phyloP scores from a whole-genome alignment of 2,888 invertebrate genomes.

The Drosophila kambysellisi region DNA sequence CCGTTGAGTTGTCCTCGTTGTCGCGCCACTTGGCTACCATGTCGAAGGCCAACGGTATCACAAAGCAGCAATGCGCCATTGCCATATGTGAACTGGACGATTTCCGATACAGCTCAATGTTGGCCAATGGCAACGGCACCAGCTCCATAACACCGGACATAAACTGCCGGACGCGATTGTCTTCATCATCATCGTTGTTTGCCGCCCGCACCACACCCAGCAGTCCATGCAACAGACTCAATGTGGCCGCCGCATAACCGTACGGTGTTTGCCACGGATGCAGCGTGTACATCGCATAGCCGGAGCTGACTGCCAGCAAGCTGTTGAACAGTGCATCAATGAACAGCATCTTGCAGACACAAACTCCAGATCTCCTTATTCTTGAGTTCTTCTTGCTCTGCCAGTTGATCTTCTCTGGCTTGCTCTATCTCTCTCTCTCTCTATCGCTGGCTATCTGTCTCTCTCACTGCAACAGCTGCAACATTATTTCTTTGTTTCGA shows the following conservation, averaged over 20 bases:
- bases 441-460: not conserved
- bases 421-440: not conserved
- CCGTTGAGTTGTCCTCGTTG: slow-evolving; percentile 60
- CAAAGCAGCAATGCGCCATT: slow-evolving; percentile 71
- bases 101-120: slow-evolving; percentile 73
- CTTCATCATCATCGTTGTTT: slow-evolving; percentile 50
- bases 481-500: not conserved
- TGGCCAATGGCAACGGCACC: slow-evolving; percentile 71
- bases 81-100: slow-evolving; percentile 69
- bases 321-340: slow-evolving; percentile 72
- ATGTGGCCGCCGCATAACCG: slow-evolving; percentile 69
- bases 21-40: slow-evolving; percentile 55
- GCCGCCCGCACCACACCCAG: slow-evolving; percentile 66
- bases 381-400: not conserved
- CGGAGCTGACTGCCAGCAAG: slow-evolving; percentile 72
- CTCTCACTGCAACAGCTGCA: not conserved
- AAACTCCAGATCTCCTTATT: not conserved
- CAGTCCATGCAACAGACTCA: slow-evolving; percentile 74
- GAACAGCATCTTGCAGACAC: slow-evolving; percentile 45
- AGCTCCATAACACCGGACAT: slow-evolving; percentile 70
- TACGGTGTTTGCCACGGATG: slow-evolving; percentile 69
- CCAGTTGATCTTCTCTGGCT: not conserved
- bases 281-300: slow-evolving; percentile 71
- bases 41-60: slow-evolving; percentile 76
- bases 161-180: slow-evolving; percentile 49